These are phyloP conservation scores for Paralichthys olivaceus DNA, from an alignment of 2,113 vertebrate genomes.

Conservation along the genomic window DNA sequence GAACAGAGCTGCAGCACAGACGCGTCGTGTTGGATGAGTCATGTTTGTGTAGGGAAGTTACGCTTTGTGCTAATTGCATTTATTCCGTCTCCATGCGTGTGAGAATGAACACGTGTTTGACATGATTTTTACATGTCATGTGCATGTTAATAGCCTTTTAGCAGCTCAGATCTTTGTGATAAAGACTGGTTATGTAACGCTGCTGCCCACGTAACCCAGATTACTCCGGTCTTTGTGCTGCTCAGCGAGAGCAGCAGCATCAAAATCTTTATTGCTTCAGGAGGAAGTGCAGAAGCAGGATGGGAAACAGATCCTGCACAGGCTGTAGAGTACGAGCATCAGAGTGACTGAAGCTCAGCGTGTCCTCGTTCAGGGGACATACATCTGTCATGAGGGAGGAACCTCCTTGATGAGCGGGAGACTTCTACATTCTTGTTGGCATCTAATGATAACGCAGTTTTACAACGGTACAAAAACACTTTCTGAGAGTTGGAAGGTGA, in stretches of 20 bases:
- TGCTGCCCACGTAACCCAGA: constrained; percentile 60
- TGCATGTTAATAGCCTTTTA: not conserved
- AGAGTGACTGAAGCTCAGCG: no score
- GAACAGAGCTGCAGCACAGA: no score
- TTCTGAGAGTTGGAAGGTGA: no score
- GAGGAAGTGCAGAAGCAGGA: not conserved
- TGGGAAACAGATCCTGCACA: not conserved
- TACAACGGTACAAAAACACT: no score
- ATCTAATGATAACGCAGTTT: no score
- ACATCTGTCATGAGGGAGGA: no score
- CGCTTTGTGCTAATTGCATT: constrained; percentile 34
- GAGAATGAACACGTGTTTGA: not conserved
- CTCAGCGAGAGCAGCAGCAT: not conserved
- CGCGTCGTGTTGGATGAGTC: constrained; percentile 9
- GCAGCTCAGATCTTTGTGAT: constrained; percentile 30
- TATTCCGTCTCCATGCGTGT: not conserved
- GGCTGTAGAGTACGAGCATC: no score
- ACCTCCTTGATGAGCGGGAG: no score
- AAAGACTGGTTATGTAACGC: constrained; percentile 55
- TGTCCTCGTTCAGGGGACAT: no score
- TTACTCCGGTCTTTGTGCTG: constrained; percentile 26
- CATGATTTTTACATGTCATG: constrained; percentile 1
- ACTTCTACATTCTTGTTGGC: no score
- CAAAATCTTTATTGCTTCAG: not conserved
- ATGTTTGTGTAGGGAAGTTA: constrained; percentile 38